phyloP scores from a whole-genome alignment of 2,113 vertebrate species.

The Cygnus atratus region DNA sequence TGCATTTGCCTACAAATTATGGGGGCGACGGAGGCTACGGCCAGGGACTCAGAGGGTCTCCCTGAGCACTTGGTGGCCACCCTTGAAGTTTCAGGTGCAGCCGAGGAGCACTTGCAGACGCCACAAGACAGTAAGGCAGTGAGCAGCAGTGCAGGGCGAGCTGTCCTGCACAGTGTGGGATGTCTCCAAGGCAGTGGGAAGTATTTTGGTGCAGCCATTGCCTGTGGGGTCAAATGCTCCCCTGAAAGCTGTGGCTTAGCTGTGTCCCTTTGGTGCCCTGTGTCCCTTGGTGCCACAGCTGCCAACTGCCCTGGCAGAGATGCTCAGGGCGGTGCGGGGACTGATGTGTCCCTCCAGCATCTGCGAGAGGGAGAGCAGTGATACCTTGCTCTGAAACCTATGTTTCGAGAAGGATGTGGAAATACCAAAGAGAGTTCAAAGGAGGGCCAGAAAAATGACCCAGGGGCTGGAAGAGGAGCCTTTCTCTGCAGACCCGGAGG shows the following conservation, averaged over 20 bases:
- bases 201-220: not conserved
- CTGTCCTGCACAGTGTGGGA: not conserved
- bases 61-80: not conserved
- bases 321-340: not conserved
- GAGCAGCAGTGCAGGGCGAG: not conserved
- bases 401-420: not conserved
- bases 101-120: fast-evolving
- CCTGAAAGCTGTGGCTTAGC: not conserved
- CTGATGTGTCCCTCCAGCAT: not conserved
- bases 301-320: not conserved
- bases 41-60: not conserved
- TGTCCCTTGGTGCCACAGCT: not conserved
- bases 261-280: too few relatives aligned
- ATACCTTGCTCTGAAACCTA: not conserved
- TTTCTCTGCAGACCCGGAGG: not conserved
- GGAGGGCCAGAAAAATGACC: constrained; percentile 12
- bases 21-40: not conserved
- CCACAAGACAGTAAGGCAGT: not conserved
- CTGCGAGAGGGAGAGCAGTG: not conserved
- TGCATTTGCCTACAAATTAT: not conserved
- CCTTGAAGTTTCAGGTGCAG: not conserved
- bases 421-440: constrained; percentile 42
- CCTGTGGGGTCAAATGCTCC: not conserved
- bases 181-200: fast-evolving
- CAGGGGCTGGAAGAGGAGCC: not conserved